Base-by-base conservation (phyloP, 2,113 vertebrate species). In the Nesoenas mayeri region DNA sequence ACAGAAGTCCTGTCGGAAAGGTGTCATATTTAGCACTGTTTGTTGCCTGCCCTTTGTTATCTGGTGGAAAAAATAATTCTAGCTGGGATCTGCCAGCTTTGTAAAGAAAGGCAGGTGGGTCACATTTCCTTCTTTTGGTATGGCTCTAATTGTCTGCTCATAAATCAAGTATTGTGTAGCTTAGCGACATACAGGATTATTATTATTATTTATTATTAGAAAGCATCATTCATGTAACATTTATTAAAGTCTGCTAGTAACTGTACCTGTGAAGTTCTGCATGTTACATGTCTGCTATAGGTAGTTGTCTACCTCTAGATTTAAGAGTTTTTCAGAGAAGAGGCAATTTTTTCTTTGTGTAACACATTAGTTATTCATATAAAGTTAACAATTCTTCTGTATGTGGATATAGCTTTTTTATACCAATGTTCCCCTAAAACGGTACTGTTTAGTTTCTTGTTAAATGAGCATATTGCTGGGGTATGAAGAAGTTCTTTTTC, bases 281-380 rank as follows among this genome's bases (percentile, higher is more conserved):
- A 6, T 38, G 7, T 86, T 56, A 18, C 8, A 15, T 5, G 22
- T 66, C 15, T 82, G 28, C 38, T 34, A 0, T 8, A 6, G 75
- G 25, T 67, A 44, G 15, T 62, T 62, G 15, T 66, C 28, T 77
- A 7, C 0, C 2, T 88, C 4, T 77, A 56, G 22, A 53, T 79
- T 53, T 47, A 34, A 28, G 36, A 61, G 9, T 11, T 78, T 64
- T 40, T 40, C 12, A 38, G 42, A 54, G 42, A 38, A 21, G 21
- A 77, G 13, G 29, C 42, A 1, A 15, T 47, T 79, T 79, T 4
- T 48, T 87, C 11, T 65, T 86, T 78, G 13, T n/a, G 10, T 65
- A 40, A 36, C 0, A 3, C 1, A 0, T 42, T 79, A 4, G 0
- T 69, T 79, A 72, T 77, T 53, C 1, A 0, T 61, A 29, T 18